A percentile compares a stretch with the other conserved stretches of the same genome.
phyloP scores from a whole-genome alignment of 2,113 vertebrate genomes.

The Rhinoderma darwinii region DNA sequence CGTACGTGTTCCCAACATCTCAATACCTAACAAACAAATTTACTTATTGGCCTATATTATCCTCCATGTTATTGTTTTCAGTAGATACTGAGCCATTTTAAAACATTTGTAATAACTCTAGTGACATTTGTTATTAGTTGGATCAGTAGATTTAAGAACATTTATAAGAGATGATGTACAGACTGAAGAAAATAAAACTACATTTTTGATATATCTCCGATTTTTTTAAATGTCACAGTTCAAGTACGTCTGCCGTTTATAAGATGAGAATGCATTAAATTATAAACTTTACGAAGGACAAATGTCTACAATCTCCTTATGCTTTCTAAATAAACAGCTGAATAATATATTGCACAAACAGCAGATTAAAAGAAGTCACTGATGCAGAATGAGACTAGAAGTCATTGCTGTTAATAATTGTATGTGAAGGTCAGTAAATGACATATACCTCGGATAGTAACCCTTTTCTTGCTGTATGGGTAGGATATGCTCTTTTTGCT shows the following conservation, averaged over 20 bases:
- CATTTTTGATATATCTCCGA: neutral
- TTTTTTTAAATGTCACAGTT: constrained; percentile 8
- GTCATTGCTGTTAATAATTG: constrained; percentile 37
- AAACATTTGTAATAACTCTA: neutral
- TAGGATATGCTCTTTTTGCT: neutral
- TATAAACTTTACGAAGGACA: constrained; percentile 6
- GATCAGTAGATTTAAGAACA: neutral
- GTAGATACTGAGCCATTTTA: no score
- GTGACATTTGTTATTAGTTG: neutral
- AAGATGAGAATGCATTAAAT: neutral
- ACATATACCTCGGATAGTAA: neutral
- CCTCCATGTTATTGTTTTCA: no score
- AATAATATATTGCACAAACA: neutral
- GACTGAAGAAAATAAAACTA: neutral
- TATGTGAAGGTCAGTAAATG: constrained; percentile 5
- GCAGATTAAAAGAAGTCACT: constrained; percentile 3
- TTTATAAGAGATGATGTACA: neutral
- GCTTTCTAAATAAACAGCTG: neutral
- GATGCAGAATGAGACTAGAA: neutral
- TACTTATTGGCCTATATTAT: neutral
- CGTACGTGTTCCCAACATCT: no score
- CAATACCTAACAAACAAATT: no score
- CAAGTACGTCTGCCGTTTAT: constrained; percentile 1
- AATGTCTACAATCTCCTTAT: constrained; percentile 7
- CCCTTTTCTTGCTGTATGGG: neutral